A percentile compares a stretch with the other conserved stretches of the same genome.
Conservation (phyloP, 2,113 vertebrate species). For the Peromyscus polionotus region DNA sequence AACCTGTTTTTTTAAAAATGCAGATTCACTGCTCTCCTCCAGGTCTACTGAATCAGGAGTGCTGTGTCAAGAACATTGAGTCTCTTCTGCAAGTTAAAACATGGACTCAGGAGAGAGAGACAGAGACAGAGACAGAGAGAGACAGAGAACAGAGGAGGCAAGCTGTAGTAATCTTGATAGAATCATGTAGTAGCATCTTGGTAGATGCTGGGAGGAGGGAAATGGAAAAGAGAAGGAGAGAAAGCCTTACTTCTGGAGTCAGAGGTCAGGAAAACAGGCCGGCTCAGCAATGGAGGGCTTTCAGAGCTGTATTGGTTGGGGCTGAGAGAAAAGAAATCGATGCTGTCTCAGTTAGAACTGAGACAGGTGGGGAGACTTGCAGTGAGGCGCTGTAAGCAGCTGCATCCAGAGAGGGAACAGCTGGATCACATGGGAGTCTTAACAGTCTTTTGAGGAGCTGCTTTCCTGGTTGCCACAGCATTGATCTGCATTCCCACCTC, state of each 20-base stretch:
- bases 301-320: no score
- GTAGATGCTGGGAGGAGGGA: neutral
- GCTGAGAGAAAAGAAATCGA: neutral
- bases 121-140: no score
- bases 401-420: neutral
- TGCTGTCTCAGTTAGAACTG: neutral
- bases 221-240: neutral
- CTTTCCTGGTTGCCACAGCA: neutral
- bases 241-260: neutral
- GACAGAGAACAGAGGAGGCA: neutral
- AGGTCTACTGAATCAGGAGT: neutral
- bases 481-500: neutral
- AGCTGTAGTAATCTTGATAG: neutral
- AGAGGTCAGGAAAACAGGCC: neutral
- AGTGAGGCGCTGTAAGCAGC: neutral
- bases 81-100: neutral
- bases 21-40: neutral
- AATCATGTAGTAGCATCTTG: neutral
- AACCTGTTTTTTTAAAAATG: neutral
- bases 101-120: neutral
- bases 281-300: neutral
- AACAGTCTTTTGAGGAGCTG: neutral
- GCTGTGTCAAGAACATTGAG: neutral
- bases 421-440: neutral
- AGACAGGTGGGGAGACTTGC: neutral